A percentile compares a stretch with the other conserved stretches of the same genome.
Conservation (phyloP, 2,888 invertebrate species). For the Griposia aprilina region DNA sequence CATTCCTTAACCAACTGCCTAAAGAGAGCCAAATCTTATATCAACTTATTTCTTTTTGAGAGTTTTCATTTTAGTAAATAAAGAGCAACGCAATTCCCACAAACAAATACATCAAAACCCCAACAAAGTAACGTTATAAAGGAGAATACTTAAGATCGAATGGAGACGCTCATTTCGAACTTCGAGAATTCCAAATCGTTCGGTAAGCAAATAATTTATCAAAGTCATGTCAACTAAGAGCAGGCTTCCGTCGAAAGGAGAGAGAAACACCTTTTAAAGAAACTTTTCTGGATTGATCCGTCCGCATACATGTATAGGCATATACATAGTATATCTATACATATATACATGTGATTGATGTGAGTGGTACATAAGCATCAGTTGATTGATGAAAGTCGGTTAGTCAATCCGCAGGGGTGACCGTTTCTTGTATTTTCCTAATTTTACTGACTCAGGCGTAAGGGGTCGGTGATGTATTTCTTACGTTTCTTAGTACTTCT, state of each 20-base stretch:
- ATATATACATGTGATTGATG: constrained; percentile 73
- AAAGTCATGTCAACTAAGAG: constrained; percentile 80
- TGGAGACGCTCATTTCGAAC: constrained; percentile 57
- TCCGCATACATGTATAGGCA: constrained; percentile 32
- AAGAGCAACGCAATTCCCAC: constrained; percentile 21
- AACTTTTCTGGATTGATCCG: constrained; percentile 76
- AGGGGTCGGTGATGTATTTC: constrained; percentile 33
- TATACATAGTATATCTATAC: background rate
- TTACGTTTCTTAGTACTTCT: constrained; percentile 20
- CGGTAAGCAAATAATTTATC: constrained; percentile 81
- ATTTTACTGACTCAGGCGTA: constrained; percentile 40
- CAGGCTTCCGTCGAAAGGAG: constrained; percentile 70
- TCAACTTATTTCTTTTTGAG: background rate
- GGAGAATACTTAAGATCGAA: constrained; percentile 42
- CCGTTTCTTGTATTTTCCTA: constrained; percentile 54
- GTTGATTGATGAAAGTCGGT: constrained; percentile 71
- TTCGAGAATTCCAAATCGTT: constrained; percentile 65
- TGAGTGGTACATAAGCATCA: constrained; percentile 65
- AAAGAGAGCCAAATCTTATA: background rate
- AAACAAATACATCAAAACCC: constrained; percentile 44
- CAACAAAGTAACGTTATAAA: constrained; percentile 33
- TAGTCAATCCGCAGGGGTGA: constrained; percentile 66
- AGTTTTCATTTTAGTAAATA: constrained; percentile 15
- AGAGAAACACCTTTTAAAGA: constrained; percentile 78
- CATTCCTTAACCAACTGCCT: background rate